phyloP scores from a whole-genome alignment of 2,113 vertebrate species.

The Gopherus flavomarginatus region DNA sequence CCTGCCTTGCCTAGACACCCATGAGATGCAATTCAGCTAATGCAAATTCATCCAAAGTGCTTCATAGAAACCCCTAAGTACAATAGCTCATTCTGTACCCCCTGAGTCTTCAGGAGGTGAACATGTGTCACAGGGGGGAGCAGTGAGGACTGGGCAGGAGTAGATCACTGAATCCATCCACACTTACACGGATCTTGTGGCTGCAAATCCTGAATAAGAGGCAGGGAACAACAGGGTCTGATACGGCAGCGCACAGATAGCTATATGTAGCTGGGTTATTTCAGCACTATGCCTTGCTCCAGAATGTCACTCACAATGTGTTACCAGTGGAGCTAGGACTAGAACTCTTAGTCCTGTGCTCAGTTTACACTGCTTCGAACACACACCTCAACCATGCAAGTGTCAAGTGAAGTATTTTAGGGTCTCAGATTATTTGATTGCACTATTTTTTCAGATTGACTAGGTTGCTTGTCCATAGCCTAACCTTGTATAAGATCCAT shows the following conservation, averaged over 20 bases:
- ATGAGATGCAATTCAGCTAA: slow-evolving; percentile 54
- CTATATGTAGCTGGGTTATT: slow-evolving; percentile 24
- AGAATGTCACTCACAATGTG: background rate
- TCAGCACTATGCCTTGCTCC: slow-evolving; percentile 35
- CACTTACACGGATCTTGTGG: background rate
- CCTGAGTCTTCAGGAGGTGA: background rate
- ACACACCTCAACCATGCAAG: background rate
- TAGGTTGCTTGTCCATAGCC: background rate
- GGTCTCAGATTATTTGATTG: background rate
- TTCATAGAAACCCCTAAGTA: background rate
- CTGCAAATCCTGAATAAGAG: background rate
- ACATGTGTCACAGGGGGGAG: background rate
- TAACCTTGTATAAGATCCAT: slow-evolving; percentile 4
- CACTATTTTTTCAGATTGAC: background rate
- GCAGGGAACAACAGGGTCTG: slow-evolving; percentile 11
- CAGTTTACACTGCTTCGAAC: background rate
- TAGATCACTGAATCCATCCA: background rate
- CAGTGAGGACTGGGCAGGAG: background rate
- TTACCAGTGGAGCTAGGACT: background rate
- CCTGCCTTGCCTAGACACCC: slow-evolving; percentile 60
- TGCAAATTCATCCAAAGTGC: slow-evolving; percentile 47
- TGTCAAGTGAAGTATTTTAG: slow-evolving; percentile 12
- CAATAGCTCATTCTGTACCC: slow-evolving; percentile 4
- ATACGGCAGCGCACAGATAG: background rate
- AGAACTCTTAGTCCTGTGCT: background rate